Conservation (phyloP, 2,888 invertebrate genomes). For the Platerodrilus igneus region DNA sequence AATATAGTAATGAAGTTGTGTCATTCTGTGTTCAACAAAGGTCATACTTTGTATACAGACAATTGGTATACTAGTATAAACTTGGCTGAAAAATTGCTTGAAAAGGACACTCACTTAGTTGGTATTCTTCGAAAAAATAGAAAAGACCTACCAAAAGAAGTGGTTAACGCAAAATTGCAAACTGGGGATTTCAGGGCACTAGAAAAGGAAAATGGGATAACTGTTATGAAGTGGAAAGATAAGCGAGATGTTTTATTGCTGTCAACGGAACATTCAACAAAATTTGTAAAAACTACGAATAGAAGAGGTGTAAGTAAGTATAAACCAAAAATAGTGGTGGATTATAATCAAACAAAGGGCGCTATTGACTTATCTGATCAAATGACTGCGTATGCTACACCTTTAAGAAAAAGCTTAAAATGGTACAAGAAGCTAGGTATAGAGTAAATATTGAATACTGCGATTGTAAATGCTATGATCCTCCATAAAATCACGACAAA, state of each 20-base stretch:
- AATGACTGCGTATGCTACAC: conserved; percentile 22
- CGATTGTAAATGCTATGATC: conserved; percentile 34
- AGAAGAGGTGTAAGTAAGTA: conserved; percentile 1
- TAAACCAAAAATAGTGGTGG: conserved; percentile 3
- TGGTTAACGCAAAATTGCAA: conserved; percentile 35
- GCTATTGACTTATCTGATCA: conserved; percentile 10
- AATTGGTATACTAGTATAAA: conserved; percentile 16
- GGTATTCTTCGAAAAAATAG: too few species aligned
- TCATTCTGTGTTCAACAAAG: conserved; percentile 13
- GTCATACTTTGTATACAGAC: conserved; percentile 12
- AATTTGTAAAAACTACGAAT: conserved; percentile 20
- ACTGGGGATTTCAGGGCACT: conserved; percentile 28
- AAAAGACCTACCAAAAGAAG: too few species aligned
- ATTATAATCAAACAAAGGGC: conserved; percentile 9
- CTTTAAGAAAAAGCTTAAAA: conserved; percentile 37
- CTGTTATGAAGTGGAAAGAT: conserved; percentile 33
- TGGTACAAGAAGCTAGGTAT: conserved; percentile 40
- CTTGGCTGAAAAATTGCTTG: conserved; percentile 4
- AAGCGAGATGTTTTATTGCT: conserved; percentile 34
- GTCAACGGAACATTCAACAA: conserved; percentile 36
- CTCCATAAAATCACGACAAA: conserved; percentile 18
- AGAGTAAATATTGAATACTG: conserved; percentile 36
- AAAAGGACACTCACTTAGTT: conserved; percentile 4
- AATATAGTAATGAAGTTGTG: too few species aligned
- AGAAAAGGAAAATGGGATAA: conserved; percentile 35